A percentile compares a stretch with the other conserved stretches of the same genome.
These are phyloP conservation scores for Gorsachius goisagi DNA, from an alignment of 2,113 vertebrate genomes.

Conservation along the genomic window DNA sequence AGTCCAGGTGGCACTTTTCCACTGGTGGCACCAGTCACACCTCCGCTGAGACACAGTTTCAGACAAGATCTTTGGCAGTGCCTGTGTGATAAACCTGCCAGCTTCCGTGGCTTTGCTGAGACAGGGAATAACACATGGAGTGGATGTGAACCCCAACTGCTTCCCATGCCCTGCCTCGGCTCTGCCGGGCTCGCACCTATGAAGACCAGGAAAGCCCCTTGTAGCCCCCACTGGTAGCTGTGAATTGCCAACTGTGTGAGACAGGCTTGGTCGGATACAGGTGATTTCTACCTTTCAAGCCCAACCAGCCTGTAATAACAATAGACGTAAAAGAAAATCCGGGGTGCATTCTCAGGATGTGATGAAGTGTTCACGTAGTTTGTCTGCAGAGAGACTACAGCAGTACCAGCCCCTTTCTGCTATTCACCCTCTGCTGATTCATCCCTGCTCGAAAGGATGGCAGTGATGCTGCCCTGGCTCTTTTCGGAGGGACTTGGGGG, in stretches of 20 bases:
- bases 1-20: background rate
- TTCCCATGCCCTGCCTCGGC: background rate
- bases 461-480: background rate
- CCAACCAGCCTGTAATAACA: conserved; percentile 11
- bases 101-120: rapidly evolving
- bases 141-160: rapidly evolving
- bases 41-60: background rate
- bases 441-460: background rate
- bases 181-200: background rate
- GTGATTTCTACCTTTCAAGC: background rate
- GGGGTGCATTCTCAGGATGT: conserved; percentile 19
- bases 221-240: background rate
- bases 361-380: conserved; percentile 1
- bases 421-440: conserved; percentile 40
- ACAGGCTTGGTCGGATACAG: background rate
- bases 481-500: background rate
- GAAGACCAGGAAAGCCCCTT: background rate
- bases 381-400: background rate
- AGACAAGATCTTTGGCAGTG: background rate
- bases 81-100: background rate
- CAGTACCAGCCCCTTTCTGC: conserved; percentile 1
- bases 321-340: background rate
- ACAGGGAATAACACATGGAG: rapidly evolving
- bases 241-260: rapidly evolving
- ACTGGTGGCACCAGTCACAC: background rate